Conservation (phyloP, 2,113 vertebrate species). For the Periophthalmus modestus region DNA sequence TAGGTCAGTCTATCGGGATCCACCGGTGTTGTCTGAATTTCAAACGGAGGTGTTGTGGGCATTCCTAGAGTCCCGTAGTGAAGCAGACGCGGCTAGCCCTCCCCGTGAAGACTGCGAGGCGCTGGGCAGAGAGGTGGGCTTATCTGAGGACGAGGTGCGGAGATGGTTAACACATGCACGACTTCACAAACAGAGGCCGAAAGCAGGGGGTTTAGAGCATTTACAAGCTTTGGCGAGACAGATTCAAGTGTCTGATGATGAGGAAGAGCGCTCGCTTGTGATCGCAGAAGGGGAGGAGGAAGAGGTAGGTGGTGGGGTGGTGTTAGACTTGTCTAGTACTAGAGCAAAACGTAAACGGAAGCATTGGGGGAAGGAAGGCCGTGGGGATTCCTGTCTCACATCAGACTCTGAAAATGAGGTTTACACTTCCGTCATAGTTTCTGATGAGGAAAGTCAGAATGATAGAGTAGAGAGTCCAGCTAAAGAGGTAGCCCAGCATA, state of each 20-base stretch:
- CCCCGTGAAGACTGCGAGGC: slow-evolving; percentile 79
- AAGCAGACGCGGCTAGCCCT: slow-evolving; percentile 75
- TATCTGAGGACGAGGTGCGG: slow-evolving; percentile 75
- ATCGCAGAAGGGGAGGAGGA: slow-evolving; percentile 76
- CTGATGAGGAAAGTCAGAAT: slow-evolving; percentile 77
- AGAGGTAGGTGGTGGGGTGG: slow-evolving; percentile 59
- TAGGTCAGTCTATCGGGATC: slow-evolving; percentile 51
- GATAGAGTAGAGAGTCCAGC: slow-evolving; percentile 64
- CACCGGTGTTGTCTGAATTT: slow-evolving; percentile 75
- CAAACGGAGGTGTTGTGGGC: slow-evolving; percentile 80
- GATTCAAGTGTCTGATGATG: slow-evolving; percentile 57
- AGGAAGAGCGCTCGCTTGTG: slow-evolving; percentile 70
- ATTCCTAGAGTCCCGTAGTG: slow-evolving; percentile 78
- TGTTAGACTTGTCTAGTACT: slow-evolving; percentile 73
- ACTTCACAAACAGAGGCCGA: slow-evolving; percentile 65
- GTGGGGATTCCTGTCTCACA: slow-evolving; percentile 70
- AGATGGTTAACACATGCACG: slow-evolving; percentile 74
- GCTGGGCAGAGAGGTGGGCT: slow-evolving; percentile 76
- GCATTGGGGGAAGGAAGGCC: slow-evolving; percentile 50
- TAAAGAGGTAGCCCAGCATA: slow-evolving; percentile 57
- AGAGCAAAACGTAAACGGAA: slow-evolving; percentile 59
- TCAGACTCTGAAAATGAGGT: slow-evolving; percentile 80
- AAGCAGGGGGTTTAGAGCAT: slow-evolving; percentile 28
- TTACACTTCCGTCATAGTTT: slow-evolving; percentile 80
- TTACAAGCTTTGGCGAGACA: slow-evolving; percentile 16